phyloP scores from a whole-genome alignment of 2,797 vertebrate species.

The Lagodon rhomboides region DNA sequence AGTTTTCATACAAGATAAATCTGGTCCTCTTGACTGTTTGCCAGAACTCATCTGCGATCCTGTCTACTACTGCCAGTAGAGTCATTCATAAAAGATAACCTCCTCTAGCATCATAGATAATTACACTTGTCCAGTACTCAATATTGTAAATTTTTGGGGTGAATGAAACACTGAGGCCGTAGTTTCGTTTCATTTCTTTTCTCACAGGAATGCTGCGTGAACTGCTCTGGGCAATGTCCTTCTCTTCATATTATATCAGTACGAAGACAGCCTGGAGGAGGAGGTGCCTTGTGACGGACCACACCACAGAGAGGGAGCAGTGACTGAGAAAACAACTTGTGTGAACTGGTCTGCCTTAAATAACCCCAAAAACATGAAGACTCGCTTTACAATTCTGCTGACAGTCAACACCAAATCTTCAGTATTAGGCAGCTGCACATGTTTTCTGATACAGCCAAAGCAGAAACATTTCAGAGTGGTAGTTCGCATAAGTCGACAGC shows the following conservation, averaged over 20 bases:
- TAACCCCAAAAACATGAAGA: neutral
- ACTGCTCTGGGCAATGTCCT: conserved; percentile 18
- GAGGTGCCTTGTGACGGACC: neutral
- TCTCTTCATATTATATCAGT: conserved; percentile 18
- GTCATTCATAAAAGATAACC: conserved; percentile 31
- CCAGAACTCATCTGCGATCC: conserved; percentile 33
- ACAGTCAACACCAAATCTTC: neutral
- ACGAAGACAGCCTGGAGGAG: neutral
- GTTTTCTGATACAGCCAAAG: neutral
- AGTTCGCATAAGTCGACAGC: neutral
- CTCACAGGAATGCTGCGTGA: conserved; percentile 4
- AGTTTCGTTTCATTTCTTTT: conserved; percentile 16
- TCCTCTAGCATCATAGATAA: conserved; percentile 1
- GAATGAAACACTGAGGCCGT: neutral
- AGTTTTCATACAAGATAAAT: conserved; percentile 4
- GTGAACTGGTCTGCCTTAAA: neutral
- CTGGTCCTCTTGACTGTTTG: neutral
- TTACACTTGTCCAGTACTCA: conserved; percentile 9
- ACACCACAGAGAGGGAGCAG: neutral
- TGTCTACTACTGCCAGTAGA: neutral
- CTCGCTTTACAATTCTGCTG: neutral
- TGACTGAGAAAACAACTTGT: neutral
- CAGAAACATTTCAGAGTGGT: conserved; percentile 3
- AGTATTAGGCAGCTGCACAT: conserved; percentile 8
- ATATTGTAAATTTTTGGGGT: conserved; percentile 6